phyloP scores from a whole-genome alignment of 2,113 vertebrate genomes.

The Nannobrachium achirus region DNA sequence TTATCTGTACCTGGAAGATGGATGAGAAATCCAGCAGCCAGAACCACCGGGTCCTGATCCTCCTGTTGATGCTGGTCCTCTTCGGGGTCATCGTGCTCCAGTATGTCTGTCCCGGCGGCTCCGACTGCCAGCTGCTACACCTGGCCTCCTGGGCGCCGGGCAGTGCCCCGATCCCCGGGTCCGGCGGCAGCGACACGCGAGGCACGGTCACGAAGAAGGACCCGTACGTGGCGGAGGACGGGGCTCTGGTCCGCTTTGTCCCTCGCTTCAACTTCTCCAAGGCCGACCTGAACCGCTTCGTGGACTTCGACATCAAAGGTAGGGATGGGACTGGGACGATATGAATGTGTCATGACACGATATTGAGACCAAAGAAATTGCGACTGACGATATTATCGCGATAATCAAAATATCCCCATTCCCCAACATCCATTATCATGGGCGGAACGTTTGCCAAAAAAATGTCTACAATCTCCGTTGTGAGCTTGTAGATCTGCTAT shows the following conservation, averaged over 20 bases:
- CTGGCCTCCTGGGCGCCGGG: constrained; percentile 67
- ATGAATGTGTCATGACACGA: no score
- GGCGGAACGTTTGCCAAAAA: no score
- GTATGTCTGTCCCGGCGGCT: constrained; percentile 92
- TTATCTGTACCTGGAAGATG: constrained; percentile 82
- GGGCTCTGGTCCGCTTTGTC: constrained; percentile 86
- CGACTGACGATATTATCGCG: no score
- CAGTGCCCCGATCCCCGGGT: constrained; percentile 28
- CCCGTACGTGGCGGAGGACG: constrained; percentile 91
- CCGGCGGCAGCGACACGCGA: constrained; percentile 16
- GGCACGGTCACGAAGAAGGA: constrained; percentile 76
- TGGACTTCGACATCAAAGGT: constrained; percentile 93
- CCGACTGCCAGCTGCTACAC: constrained; percentile 89
- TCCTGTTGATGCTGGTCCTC: constrained; percentile 88
- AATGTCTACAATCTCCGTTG: no score
- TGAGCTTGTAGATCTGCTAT: no score
- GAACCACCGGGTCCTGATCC: constrained; percentile 85
- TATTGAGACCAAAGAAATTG: no score
- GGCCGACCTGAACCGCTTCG: constrained; percentile 83
- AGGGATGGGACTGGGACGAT: no score
- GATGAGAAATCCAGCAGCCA: constrained; percentile 91
- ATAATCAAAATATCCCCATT: no score
- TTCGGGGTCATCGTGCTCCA: constrained; percentile 93
- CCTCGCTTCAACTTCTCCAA: constrained; percentile 91
- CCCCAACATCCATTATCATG: no score